Percentiles rank a stretch among this genome's conserved stretches.
Evolutionary conservation across 2,888 invertebrate genomes (phyloP).

Genomic region (Iphiclides podalirius): DNA sequence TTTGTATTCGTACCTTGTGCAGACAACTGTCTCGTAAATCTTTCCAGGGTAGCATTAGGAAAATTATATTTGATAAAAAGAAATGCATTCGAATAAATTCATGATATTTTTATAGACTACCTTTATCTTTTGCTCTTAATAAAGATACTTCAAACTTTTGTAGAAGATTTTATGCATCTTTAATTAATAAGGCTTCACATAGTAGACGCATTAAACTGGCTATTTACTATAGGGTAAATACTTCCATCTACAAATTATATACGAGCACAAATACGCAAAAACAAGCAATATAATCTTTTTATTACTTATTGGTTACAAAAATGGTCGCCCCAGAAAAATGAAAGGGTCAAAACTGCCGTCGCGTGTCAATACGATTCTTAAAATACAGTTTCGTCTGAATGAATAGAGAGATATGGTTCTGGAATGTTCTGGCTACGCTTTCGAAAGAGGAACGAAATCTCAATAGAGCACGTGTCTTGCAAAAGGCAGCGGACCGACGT

Average conservation of each 20-base stretch:
- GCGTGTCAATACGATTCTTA: background rate
- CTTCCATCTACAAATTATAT: too few species aligned
- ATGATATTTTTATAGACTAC: background rate
- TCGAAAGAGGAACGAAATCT: background rate
- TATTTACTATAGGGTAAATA: too few species aligned
- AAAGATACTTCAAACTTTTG: too few species aligned
- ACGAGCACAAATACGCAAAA: too few species aligned
- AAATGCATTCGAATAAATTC: conserved; percentile 10
- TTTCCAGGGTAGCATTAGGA: conserved; percentile 17
- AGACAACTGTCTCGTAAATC: conserved; percentile 24
- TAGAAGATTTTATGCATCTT: too few species aligned
- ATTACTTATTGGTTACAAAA: too few species aligned
- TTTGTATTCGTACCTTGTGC: conserved; percentile 19
- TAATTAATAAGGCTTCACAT: too few species aligned
- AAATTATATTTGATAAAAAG: conserved; percentile 8
- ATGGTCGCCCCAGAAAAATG: too few species aligned
- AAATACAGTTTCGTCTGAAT: background rate
- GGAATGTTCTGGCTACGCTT: conserved; percentile 2
- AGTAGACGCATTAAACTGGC: too few species aligned
- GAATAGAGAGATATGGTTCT: conserved; percentile 2
- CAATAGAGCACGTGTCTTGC: conserved; percentile 12
- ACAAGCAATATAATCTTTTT: too few species aligned
- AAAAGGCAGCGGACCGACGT: conserved; percentile 11
- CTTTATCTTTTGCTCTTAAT: background rate
- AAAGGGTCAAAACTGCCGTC: background rate